Base-by-base conservation (phyloP, 2,888 invertebrate species). In the Mystacides longicornis region DNA sequence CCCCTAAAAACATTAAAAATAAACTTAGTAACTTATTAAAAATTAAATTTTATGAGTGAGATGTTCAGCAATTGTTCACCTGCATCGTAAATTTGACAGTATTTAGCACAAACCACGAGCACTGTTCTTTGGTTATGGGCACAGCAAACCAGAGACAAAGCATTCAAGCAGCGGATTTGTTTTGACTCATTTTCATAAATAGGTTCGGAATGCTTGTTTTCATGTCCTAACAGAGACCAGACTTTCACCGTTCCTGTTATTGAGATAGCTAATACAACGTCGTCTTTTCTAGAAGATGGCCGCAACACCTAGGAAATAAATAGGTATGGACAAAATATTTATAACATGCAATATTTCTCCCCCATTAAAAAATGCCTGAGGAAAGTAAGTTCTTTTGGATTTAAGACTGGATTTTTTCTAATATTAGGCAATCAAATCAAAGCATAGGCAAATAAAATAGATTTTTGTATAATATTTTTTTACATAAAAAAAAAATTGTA, bases 131-230 rank as follows among this genome's bases (percentile, higher is more conserved):
- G 96, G 73, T 98, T 98, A 70, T 92, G 92, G 0, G 91, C 83
- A 68, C 97, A 98, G 67, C 97, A 97, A 64, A 91, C 90, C 68
- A 98, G 80, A 1, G 89, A 91, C 45, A 94, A 82, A 1, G 97
- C 96, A 75, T 96, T 96, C 50, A 95, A 74, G 64, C 96, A 94
- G 1, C 93, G 85, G 50, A 99, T 92, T 67, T 96, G 93, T 69
- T 98, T 99, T 49, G 96, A 96, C 69, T 99, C 99, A 69, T 97
- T 89, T 71, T 99, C 99, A 69, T 92, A 95, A 43, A 96, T 83
- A 0, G 91, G 90, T 64, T 92, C 90, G 0, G 87, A 85, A 65
- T 87, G 86, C 64, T 91, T 92, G 66, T 87, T 86, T 68, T 95
- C 95, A 62, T 87, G 87, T 2, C 93, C 93, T 31, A 89, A 77